Evolutionary conservation across 2,113 vertebrate species (phyloP).

Genomic region (Pygathrix nemaeus): DNA sequence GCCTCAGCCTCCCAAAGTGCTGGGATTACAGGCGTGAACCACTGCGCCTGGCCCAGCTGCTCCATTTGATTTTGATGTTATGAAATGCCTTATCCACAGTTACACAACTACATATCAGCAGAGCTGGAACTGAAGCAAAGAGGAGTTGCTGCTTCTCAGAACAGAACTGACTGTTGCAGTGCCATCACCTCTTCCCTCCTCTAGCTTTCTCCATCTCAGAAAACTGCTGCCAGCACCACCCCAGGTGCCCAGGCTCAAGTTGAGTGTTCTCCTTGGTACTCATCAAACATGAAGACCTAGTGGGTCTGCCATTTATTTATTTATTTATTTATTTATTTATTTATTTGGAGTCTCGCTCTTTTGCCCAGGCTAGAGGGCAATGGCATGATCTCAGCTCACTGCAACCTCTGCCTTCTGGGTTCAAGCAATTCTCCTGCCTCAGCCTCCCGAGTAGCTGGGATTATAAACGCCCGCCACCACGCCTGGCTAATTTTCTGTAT

Average conservation of each 20-base stretch:
- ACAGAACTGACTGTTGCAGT: not conserved
- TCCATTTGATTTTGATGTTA: not conserved
- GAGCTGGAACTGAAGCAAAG: not conserved
- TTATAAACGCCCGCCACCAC: too few species aligned
- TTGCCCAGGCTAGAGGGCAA: too few species aligned
- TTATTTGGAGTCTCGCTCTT: too few species aligned
- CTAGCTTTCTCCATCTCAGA: not conserved
- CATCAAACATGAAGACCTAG: not conserved
- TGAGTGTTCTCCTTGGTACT: not conserved
- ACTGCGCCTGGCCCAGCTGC: accelerated
- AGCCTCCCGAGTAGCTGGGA: too few species aligned
- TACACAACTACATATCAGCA: not conserved
- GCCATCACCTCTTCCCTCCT: too few species aligned
- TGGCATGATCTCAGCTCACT: too few species aligned
- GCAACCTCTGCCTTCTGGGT: too few species aligned
- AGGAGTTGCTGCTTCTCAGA: not conserved
- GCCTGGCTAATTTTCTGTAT: too few species aligned
- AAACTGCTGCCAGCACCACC: not conserved
- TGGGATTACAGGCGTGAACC: too few species aligned
- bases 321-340: too few species aligned
- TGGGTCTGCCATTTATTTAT: not conserved
- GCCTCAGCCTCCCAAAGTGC: too few species aligned
- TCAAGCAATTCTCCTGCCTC: too few species aligned
- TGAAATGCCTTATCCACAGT: not conserved
- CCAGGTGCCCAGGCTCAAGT: not conserved